Evolutionary conservation across 2,888 invertebrate species (phyloP).

Genomic region (Flexamia atlantica): DNA sequence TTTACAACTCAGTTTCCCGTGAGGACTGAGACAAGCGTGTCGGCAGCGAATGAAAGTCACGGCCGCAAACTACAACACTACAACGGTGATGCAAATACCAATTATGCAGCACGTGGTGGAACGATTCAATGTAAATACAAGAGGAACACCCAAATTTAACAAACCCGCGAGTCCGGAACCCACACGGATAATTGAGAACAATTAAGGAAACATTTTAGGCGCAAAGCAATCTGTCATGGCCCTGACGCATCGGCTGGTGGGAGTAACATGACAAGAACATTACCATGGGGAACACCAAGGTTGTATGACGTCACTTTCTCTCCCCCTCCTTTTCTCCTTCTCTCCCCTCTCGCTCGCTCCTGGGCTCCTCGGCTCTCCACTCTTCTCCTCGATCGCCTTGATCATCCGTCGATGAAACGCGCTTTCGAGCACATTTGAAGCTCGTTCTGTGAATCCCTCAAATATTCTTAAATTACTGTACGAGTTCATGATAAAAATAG

Average conservation of each 20-base stretch:
- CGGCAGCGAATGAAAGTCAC: not conserved
- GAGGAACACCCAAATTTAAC: slow-evolving; percentile 48
- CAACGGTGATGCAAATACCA: slow-evolving; percentile 3
- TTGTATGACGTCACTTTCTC: slow-evolving; percentile 4
- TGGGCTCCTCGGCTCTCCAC: not conserved
- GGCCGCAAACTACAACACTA: not conserved
- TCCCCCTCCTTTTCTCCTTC: not conserved
- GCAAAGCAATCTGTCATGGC: slow-evolving; percentile 47
- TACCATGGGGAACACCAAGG: slow-evolving; percentile 48
- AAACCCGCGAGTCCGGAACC: not conserved
- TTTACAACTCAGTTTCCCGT: too few species aligned
- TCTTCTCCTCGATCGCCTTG: too few species aligned
- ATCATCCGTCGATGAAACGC: too few species aligned
- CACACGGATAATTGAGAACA: slow-evolving; percentile 33
- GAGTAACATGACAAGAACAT: slow-evolving; percentile 46
- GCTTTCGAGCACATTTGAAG: not conserved
- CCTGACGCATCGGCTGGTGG: slow-evolving; percentile 45
- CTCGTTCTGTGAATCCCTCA: too few species aligned
- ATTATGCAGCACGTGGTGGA: slow-evolving; percentile 9
- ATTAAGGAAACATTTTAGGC: slow-evolving; percentile 44
- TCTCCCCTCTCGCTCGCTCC: not conserved
- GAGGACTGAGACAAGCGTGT: too few species aligned
- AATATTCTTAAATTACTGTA: too few species aligned
- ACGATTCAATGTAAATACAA: slow-evolving; percentile 36
- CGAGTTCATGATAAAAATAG: too few species aligned